Evolutionary conservation across 2,113 vertebrate genomes (phyloP).

Genomic region (Elephas maximus): DNA sequence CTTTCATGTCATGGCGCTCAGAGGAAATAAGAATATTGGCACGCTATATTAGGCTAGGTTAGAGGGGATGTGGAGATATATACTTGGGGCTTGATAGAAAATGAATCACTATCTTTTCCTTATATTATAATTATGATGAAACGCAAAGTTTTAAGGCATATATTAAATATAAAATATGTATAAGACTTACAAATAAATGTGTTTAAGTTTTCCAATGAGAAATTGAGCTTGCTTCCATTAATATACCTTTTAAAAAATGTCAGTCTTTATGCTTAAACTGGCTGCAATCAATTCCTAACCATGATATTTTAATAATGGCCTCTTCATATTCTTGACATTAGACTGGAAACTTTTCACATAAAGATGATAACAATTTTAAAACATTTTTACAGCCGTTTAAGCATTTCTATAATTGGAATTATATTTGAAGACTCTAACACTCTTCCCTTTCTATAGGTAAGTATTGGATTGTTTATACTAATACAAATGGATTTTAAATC

Average conservation of each 20-base stretch:
- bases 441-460: slow-evolving; percentile 3
- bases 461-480: slow-evolving; percentile 15
- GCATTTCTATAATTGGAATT: not conserved
- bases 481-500: slow-evolving; percentile 38
- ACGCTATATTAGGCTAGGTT: not conserved
- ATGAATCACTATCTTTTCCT: not conserved
- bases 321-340: slow-evolving; percentile 38
- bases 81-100: not conserved
- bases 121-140: not conserved
- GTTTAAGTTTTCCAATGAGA: slow-evolving; percentile 8
- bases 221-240: not conserved
- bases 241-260: not conserved
- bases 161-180: not conserved
- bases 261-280: not conserved
- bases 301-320: not conserved
- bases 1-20: not conserved
- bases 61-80: not conserved
- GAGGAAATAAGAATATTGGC: not conserved
- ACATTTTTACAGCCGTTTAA: not conserved
- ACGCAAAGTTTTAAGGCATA: not conserved
- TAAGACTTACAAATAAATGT: not conserved
- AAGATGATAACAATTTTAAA: not conserved
- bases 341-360: not conserved
- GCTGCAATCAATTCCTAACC: not conserved
- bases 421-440: not conserved